A percentile compares a stretch with the other conserved stretches of the same genome.
phyloP scores from a whole-genome alignment of 2,888 invertebrate genomes.

The Plebejus melissa region DNA sequence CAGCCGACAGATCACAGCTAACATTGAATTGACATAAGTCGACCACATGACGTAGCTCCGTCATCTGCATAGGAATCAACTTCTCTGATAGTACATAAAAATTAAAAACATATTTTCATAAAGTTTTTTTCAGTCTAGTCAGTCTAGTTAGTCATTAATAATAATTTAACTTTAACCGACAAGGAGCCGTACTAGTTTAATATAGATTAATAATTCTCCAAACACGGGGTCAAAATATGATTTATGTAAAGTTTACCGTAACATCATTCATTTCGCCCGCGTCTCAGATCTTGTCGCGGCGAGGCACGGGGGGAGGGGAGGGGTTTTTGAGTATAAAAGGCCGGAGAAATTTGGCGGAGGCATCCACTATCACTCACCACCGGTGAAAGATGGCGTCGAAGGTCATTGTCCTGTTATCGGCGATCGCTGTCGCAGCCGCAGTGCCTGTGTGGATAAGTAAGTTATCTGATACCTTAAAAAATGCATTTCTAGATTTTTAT shows the following conservation, averaged over 20 bases:
- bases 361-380: slow-evolving; percentile 54
- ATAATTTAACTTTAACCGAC: background rate
- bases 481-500: too few relatives aligned
- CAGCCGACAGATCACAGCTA: too few relatives aligned
- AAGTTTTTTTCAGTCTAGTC: background rate
- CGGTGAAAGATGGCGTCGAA: slow-evolving; percentile 64
- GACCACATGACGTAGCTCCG: too few relatives aligned
- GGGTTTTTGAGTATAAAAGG: slow-evolving; percentile 63
- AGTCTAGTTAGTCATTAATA: background rate
- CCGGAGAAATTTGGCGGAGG: slow-evolving; percentile 59
- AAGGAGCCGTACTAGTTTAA: background rate
- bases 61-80: too few relatives aligned
- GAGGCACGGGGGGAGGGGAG: slow-evolving; percentile 55
- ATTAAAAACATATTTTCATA: background rate
- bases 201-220: slow-evolving; percentile 25
- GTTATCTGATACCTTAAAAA: slow-evolving; percentile 33
- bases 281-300: slow-evolving; percentile 48
- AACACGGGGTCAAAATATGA: slow-evolving; percentile 44
- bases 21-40: too few relatives aligned
- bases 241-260: slow-evolving; percentile 62
- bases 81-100: too few relatives aligned
- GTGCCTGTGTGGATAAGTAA: slow-evolving; percentile 57
- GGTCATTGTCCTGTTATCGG: slow-evolving; percentile 50
- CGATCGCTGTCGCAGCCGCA: slow-evolving; percentile 51
- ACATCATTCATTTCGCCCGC: slow-evolving; percentile 42